A percentile compares a stretch with the other conserved stretches of the same genome.
Conservation (phyloP, 2,888 invertebrate genomes). For the Andrena bucephala region DNA sequence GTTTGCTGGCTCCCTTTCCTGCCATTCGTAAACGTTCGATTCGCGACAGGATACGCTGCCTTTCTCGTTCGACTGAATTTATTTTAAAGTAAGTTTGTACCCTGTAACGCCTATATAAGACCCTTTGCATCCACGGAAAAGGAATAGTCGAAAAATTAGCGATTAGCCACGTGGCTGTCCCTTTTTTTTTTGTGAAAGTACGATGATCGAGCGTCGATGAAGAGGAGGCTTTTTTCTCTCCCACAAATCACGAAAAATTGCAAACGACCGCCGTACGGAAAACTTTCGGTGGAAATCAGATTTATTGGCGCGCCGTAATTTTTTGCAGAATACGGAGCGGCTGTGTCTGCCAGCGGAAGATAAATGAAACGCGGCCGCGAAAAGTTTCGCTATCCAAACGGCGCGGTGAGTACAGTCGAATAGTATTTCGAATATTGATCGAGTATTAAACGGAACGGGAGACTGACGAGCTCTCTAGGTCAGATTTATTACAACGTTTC, state of each 20-base stretch:
- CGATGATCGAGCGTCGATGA: conserved; percentile 23
- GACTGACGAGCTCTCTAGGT: conserved; percentile 16
- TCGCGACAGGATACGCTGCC: background rate
- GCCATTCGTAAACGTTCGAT: background rate
- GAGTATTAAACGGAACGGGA: background rate
- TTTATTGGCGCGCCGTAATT: conserved; percentile 69
- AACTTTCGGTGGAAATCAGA: conserved; percentile 68
- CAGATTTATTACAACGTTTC: conserved; percentile 6
- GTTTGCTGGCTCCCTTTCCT: background rate
- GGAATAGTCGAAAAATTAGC: no score
- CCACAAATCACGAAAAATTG: conserved; percentile 69
- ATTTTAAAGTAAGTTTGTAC: background rate
- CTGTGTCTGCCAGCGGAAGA: conserved; percentile 71
- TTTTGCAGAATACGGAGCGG: conserved; percentile 68
- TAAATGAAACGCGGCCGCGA: conserved; percentile 65
- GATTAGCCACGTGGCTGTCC: background rate
- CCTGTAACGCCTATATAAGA: no score
- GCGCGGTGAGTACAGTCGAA: conserved; percentile 25
- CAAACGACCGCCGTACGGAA: conserved; percentile 54
- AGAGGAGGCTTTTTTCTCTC: conserved; percentile 41
- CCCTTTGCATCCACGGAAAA: background rate
- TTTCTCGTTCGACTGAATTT: background rate
- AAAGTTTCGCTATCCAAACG: conserved; percentile 54
- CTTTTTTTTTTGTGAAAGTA: background rate
- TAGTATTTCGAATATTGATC: conserved; percentile 52